Conservation (phyloP, 1,140 invertebrate species). For the Pollicipes pollicipes region DNA sequence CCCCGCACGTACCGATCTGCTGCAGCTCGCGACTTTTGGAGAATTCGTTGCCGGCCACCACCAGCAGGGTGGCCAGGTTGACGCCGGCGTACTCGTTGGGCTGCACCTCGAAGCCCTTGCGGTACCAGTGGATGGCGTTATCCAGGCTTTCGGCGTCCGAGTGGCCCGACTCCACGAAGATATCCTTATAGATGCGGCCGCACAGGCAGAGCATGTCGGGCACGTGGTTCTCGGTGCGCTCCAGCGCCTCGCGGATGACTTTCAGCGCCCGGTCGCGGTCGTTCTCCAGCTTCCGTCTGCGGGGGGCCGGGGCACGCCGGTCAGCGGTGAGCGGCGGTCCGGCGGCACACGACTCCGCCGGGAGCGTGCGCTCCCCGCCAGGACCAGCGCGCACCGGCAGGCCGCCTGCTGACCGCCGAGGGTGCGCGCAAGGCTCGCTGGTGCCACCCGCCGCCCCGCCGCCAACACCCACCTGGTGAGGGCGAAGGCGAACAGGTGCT, state of each 20-base stretch:
- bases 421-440: too few species aligned
- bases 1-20: slow-evolving; percentile 16
- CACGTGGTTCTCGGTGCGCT: slow-evolving; percentile 82
- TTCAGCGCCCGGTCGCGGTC: slow-evolving; percentile 83
- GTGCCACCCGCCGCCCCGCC: too few species aligned
- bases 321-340: too few species aligned
- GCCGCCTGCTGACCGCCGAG: too few species aligned
- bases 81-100: slow-evolving; percentile 99
- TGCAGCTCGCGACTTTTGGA: slow-evolving; percentile 20
- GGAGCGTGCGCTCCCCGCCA: too few species aligned
- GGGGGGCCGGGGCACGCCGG: too few species aligned
- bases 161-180: slow-evolving; percentile 89
- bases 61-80: slow-evolving; percentile 90
- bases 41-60: slow-evolving; percentile 72
- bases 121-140: slow-evolving; percentile 93
- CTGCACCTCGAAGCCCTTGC: slow-evolving; percentile 92
- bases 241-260: slow-evolving; percentile 74
- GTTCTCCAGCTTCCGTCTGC: slow-evolving; percentile 72
- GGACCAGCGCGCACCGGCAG: too few species aligned
- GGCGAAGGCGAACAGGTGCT: slow-evolving; percentile 90
- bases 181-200: slow-evolving; percentile 97
- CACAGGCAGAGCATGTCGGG: slow-evolving; percentile 96
- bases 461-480: slow-evolving; percentile 67
- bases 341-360: too few species aligned
- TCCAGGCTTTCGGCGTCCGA: slow-evolving; percentile 70